Conservation (phyloP, 2,113 vertebrate species). For the Ctenodactylus gundi region DNA sequence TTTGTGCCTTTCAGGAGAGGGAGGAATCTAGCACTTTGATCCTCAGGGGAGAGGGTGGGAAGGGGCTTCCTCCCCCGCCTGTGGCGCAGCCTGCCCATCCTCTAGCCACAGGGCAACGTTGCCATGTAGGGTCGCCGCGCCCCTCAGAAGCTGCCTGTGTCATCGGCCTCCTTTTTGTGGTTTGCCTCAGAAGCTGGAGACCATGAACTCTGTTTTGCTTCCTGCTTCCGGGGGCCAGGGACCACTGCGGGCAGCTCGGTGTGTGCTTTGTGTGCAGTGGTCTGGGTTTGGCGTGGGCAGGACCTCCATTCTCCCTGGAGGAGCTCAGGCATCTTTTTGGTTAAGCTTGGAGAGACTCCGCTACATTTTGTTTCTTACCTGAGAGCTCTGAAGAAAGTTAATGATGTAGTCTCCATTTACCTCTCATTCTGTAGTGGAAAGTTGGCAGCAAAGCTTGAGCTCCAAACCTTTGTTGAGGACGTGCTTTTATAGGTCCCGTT, state of each 20-base stretch:
- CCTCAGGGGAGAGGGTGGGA: neutral
- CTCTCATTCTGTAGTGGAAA: neutral
- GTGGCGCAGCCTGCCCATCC: no score
- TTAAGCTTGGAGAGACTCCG: neutral
- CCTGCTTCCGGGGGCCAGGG: no score
- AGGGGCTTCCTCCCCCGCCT: neutral
- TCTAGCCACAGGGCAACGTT: no score
- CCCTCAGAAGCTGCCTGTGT: no score
- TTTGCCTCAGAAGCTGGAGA: neutral
- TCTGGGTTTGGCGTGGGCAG: neutral
- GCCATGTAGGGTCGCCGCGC: no score
- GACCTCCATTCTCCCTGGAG: neutral
- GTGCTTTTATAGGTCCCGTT: neutral
- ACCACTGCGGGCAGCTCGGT: no score
- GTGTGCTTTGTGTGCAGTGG: neutral
- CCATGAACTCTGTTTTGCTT: no score
- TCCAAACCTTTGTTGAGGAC: neutral
- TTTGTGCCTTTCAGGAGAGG: neutral
- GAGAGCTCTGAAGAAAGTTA: neutral
- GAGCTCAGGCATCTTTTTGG: neutral
- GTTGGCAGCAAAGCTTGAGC: neutral
- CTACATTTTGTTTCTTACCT: neutral
- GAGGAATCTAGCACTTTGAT: neutral
- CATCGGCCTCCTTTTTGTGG: no score
- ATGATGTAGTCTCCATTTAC: neutral